These are phyloP conservation scores for Andrena praecox DNA, from an alignment of 2,888 invertebrate genomes.

Conservation along the genomic window DNA sequence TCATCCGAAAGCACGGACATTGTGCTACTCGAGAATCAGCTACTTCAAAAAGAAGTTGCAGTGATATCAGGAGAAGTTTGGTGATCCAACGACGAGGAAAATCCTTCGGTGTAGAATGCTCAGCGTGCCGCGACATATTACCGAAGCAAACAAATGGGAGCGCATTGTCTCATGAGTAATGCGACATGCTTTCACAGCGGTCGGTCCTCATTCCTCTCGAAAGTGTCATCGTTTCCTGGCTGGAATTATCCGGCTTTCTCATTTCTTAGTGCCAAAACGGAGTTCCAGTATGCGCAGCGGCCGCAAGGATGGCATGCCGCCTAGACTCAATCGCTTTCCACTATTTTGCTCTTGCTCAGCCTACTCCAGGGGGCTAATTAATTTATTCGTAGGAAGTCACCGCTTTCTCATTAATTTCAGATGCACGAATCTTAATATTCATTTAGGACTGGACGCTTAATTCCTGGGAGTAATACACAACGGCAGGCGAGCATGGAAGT, in stretches of 20 bases:
- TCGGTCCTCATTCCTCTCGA: background rate
- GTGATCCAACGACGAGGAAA: background rate
- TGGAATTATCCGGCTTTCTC: slow-evolving; percentile 27
- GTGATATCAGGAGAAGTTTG: background rate
- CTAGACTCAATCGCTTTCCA: slow-evolving; percentile 60
- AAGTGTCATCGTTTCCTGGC: slow-evolving; percentile 6
- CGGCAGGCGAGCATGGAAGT: too few relatives aligned
- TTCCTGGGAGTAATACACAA: background rate
- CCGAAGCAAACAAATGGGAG: slow-evolving; percentile 12
- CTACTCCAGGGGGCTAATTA: slow-evolving; percentile 60
- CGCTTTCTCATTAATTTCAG: slow-evolving; percentile 11
- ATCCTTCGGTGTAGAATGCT: background rate
- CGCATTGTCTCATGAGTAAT: slow-evolving; percentile 1
- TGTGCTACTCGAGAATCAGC: background rate
- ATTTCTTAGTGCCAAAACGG: slow-evolving; percentile 48
- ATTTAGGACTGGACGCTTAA: too few relatives aligned
- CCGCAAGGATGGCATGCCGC: slow-evolving; percentile 41
- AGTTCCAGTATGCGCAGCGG: slow-evolving; percentile 14
- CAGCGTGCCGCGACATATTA: background rate
- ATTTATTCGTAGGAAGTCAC: slow-evolving; percentile 63
- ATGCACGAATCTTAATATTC: background rate
- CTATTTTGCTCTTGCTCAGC: slow-evolving; percentile 19
- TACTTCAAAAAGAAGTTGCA: background rate
- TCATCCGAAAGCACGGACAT: slow-evolving; percentile 6
- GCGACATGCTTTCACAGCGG: background rate